Evolutionary conservation across 2,888 invertebrate species (phyloP), one percentile per base, ranked within the genome.

Genomic region (Hofmannophila pseudospretella): DNA sequence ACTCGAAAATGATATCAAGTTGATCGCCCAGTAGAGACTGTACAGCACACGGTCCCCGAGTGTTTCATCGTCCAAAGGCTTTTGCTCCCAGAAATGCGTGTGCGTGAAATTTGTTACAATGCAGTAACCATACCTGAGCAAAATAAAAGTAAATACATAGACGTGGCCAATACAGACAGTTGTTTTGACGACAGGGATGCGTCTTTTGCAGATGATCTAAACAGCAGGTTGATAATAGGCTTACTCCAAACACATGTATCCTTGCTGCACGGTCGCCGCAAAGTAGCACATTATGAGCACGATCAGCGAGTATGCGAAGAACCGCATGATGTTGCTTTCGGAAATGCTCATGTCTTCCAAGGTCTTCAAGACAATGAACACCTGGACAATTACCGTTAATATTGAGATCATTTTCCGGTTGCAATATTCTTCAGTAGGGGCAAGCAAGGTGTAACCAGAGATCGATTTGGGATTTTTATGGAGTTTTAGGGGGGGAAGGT

Each of bases 1-100:
- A 81, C 80, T 44, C 0, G 78, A 79, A 20, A 80, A 75, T 1
- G 66, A 72, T n/a, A 81, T 64, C 58, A 81, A 64, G 2, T 75
- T 75, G 1, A 78, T 66, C 0, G 81, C 68, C 77, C 77, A 81
- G 47, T 76, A 81, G 1, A 81, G 59, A 9, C 69, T 67, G 36
- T 75, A 81, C 1, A 44, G 49, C 1, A 80, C 44, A 3, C 66
- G 51, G 7, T 57, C 47, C 4, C 42, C 39, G 2, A 71, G 56
- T 0, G 58, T 60, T 1, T 59, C 56, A 1, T 60, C 61, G n/a
- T 74, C 64, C 25, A 69, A 38, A 0, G 67, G 56, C 30, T 46
- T 47, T 9, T 55, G 20, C 1, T 47, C 49, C 80, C 81, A 81
- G 39, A 51, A 72, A 1, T 79, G 79, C 0, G 62, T 40, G 37